Base-by-base conservation (phyloP, 2,797 vertebrate genomes). In the Vultur gryphus region DNA sequence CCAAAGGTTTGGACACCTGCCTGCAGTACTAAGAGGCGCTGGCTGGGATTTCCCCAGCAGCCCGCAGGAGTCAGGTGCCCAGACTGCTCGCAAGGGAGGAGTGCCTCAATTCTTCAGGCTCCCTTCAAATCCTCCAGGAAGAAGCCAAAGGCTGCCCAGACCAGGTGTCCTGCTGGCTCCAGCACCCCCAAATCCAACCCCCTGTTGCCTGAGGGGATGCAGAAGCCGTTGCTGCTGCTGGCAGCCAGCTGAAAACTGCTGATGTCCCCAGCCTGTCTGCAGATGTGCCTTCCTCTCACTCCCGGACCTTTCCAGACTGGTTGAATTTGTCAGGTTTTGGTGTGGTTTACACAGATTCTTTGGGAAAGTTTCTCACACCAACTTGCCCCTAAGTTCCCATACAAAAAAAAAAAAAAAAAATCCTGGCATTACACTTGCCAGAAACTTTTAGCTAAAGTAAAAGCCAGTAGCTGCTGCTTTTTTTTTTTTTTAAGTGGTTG, bases 321-420 rank as follows among this genome's bases (percentile, higher is more conserved):
- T 96, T 92, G 82, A 89, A 81, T 89, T 93, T 93, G 90, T 95
- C 6, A 15, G 81, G 88, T 95, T 97, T 95, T 93, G 52, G 84
- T 95, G 95, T 94, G 96, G 95, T 95, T 97, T 95, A 65, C 66
- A 87, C n/a, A 85, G 57, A 97, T 94, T 95, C 82, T 84, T 93
- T 96, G 58, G 61, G 89, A 94, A 97, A 96, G 82, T 96, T 97
- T 97, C 96, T 93, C 93, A 94, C 96, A 96, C 39, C 71, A 79
- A 71, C 59, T 93, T 95, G 89, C 86, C 80, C 93, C 64, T 87
- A 64, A 71, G 65, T 97, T 96, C 96, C 71, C 90, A 95, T 71
- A 17, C 2, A 16, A 11, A 72, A 52, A 61, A 52, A 61, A 61
- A 52, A 61, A 51, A 16, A 58, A 52, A 16, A 10, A 48, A 23